Conservation (phyloP, 2,797 vertebrate genomes). For the Cottoperca gobio region DNA sequence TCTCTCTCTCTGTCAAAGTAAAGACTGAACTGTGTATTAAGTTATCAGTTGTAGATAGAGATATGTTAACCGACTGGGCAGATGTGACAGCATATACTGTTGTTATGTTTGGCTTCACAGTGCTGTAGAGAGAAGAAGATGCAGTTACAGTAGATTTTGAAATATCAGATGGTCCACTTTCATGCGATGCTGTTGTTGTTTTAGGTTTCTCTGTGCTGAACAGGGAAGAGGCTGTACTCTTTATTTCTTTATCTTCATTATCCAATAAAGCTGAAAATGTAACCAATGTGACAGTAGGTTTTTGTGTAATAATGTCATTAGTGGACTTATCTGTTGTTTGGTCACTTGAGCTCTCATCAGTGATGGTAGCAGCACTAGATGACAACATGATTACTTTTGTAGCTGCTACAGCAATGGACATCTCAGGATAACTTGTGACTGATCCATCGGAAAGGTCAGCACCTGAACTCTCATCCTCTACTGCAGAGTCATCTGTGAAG, state of each 20-base stretch:
- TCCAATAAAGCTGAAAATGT: constrained; percentile 2
- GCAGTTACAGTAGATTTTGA: constrained; percentile 13
- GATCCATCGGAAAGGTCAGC: constrained; percentile 2
- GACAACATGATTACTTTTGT: constrained; percentile 16
- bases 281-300: neutral
- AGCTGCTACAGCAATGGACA: constrained; percentile 24
- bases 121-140: constrained; percentile 47
- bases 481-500: constrained; percentile 42
- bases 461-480: constrained; percentile 56
- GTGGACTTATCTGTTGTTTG: constrained; percentile 10
- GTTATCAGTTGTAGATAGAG: constrained; percentile 31
- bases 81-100: constrained; percentile 13
- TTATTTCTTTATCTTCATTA: neutral
- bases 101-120: constrained; percentile 40
- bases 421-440: constrained; percentile 35
- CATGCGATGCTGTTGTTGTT: constrained; percentile 9
- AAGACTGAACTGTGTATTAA: constrained; percentile 22
- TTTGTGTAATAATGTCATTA: constrained; percentile 13
- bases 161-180: constrained; percentile 16
- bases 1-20: constrained; percentile 25
- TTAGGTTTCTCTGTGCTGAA: constrained; percentile 50
- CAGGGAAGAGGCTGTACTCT: constrained; percentile 20
- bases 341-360: constrained; percentile 27
- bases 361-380: constrained; percentile 13
- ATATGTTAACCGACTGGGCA: neutral